Evolutionary conservation across 2,888 invertebrate species (phyloP).

Genomic region (Volucella bombylans): DNA sequence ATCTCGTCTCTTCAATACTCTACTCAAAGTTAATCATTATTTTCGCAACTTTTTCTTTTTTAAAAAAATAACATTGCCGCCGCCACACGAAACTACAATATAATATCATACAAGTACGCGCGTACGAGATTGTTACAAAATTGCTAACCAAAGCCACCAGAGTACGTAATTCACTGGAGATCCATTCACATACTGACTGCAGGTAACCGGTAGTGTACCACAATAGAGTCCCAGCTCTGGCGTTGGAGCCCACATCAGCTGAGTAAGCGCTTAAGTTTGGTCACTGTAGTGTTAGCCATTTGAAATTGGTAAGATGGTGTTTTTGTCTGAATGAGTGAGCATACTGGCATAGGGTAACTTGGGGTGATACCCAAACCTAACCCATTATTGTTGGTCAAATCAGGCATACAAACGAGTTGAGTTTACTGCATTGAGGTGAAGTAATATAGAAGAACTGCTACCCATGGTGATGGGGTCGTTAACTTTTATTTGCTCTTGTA

Average conservation of each 20-base stretch:
- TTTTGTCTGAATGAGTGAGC: constrained; percentile 19
- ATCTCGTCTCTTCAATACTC: constrained; percentile 2
- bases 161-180: constrained; percentile 64
- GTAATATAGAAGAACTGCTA: not conserved
- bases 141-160: constrained; percentile 20
- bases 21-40: constrained; percentile 12
- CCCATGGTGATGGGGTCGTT: not conserved
- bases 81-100: not conserved
- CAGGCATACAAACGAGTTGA: not conserved
- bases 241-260: constrained; percentile 27
- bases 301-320: constrained; percentile 32
- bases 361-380: not conserved
- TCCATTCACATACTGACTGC: constrained; percentile 67
- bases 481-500: not conserved
- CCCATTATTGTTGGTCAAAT: not conserved
- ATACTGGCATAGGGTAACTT: constrained; percentile 29
- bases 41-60: constrained; percentile 48
- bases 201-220: constrained; percentile 54
- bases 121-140: constrained; percentile 43
- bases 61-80: constrained; percentile 40
- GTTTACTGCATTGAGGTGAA: not conserved
- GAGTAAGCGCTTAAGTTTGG: constrained; percentile 2
- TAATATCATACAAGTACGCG: not conserved
- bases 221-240: constrained; percentile 50
- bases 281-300: constrained; percentile 13